These are phyloP conservation scores for Dysidea cf. avara DNA, from an alignment of 37 sponge, comb jelly and placozoan species.

Conservation along the genomic window DNA sequence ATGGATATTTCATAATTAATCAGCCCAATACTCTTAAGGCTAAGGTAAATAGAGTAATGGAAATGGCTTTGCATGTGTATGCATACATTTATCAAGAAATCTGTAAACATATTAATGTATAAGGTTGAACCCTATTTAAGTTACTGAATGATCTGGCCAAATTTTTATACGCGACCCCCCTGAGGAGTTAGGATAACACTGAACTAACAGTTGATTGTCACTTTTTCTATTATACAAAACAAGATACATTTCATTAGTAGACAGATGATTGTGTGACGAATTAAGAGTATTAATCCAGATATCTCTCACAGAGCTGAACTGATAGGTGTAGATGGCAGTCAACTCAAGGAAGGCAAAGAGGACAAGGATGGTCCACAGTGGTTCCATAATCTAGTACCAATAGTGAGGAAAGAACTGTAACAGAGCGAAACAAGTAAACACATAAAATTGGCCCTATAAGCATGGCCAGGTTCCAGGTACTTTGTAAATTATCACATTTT, in stretches of 20 bases:
- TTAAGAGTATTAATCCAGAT: slow-evolving; percentile 31
- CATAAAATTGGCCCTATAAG: too few relatives aligned
- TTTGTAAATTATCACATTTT: too few relatives aligned
- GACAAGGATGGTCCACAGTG: slow-evolving; percentile 53
- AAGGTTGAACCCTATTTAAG: too few relatives aligned
- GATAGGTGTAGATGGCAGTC: slow-evolving; percentile 70
- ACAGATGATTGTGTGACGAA: background rate
- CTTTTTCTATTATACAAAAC: too few relatives aligned
- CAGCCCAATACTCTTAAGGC: slow-evolving; percentile 60
- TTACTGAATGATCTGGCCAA: too few relatives aligned
- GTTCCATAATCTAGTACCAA: slow-evolving; percentile 58
- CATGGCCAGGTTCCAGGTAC: too few relatives aligned
- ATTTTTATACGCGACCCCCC: too few relatives aligned
- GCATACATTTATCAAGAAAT: too few relatives aligned
- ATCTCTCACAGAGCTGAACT: slow-evolving; percentile 41
- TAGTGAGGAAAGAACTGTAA: slow-evolving; percentile 27
- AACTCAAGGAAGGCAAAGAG: slow-evolving; percentile 64
- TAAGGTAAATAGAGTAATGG: background rate
- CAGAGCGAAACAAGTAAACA: slow-evolving; percentile 2
- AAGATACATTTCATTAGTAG: slow-evolving; percentile 48
- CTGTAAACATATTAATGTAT: too few relatives aligned
- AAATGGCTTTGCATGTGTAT: too few relatives aligned
- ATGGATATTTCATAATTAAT: slow-evolving; percentile 2
- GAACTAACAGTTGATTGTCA: too few relatives aligned
- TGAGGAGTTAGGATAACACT: too few relatives aligned